phyloP scores from a whole-genome alignment of 1,140 invertebrate genomes.

The Drosophila albomicans region DNA sequence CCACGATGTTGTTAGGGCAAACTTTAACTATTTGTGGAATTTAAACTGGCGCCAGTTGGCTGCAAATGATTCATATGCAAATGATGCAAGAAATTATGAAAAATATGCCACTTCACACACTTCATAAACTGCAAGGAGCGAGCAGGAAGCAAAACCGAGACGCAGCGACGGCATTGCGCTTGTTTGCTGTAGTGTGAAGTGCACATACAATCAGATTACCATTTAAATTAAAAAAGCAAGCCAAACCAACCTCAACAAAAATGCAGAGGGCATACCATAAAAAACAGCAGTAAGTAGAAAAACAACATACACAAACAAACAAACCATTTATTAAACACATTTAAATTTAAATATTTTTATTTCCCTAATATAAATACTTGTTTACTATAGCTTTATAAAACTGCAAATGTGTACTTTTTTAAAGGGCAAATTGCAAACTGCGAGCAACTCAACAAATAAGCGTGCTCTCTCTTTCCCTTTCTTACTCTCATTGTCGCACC shows the following conservation, averaged over 20 bases:
- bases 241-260: slow-evolving; percentile 30
- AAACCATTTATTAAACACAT: neutral
- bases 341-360: neutral
- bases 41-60: slow-evolving; percentile 55
- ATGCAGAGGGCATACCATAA: neutral
- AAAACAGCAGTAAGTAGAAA: neutral
- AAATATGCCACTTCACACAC: slow-evolving; percentile 61
- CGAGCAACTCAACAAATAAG: no score
- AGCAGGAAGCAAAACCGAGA: neutral
- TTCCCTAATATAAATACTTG: no score
- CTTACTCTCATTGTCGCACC: no score
- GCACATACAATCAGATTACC: slow-evolving; percentile 67
- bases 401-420: no score
- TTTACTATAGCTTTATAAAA: no score
- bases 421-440: no score
- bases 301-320: neutral
- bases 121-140: neutral
- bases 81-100: slow-evolving; percentile 64
- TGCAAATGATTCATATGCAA: slow-evolving; percentile 59
- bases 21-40: slow-evolving; percentile 65
- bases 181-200: slow-evolving; percentile 27
- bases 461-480: no score
- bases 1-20: neutral
- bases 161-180: neutral
- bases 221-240: slow-evolving; percentile 75